Evolutionary conservation across 2,113 vertebrate genomes (phyloP).

Genomic region (Carettochelys insculpta): DNA sequence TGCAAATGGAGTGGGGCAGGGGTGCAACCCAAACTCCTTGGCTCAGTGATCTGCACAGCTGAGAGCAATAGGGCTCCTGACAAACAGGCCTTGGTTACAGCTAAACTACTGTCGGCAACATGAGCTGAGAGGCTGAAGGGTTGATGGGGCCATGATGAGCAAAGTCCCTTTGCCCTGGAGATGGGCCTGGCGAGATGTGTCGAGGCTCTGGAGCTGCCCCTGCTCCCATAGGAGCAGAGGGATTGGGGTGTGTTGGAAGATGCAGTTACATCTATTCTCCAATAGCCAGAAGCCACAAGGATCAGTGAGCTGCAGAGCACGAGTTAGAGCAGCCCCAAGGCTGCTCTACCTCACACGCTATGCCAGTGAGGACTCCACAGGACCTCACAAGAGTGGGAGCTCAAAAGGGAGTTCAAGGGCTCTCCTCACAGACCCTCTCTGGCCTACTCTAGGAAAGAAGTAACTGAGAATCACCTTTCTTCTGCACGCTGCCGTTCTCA

Average conservation of each 20-base stretch:
- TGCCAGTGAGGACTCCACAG: too few species aligned
- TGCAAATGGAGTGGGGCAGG: neutral
- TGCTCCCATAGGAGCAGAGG: too few species aligned
- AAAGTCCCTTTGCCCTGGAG: neutral
- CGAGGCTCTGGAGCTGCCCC: neutral
- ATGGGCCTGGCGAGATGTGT: neutral
- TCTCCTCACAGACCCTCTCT: neutral
- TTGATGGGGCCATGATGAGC: neutral
- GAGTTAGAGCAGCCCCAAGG: too few species aligned
- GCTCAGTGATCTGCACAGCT: neutral
- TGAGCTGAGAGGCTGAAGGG: neutral
- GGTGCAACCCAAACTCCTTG: neutral
- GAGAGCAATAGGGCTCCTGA: neutral
- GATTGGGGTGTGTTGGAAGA: too few species aligned
- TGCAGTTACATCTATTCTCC: neutral
- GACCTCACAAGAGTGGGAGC: neutral
- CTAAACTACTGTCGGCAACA: neutral
- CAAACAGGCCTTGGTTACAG: neutral
- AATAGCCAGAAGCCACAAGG: neutral
- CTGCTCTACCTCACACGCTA: too few species aligned
- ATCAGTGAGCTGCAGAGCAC: neutral
- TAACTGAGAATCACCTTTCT: neutral
- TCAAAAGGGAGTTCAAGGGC: neutral
- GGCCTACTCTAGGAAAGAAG: neutral
- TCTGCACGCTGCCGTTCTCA: too few species aligned